These are phyloP conservation scores for Heliothis peltigera DNA, from an alignment of 2,888 invertebrate species.

Conservation along the genomic window DNA sequence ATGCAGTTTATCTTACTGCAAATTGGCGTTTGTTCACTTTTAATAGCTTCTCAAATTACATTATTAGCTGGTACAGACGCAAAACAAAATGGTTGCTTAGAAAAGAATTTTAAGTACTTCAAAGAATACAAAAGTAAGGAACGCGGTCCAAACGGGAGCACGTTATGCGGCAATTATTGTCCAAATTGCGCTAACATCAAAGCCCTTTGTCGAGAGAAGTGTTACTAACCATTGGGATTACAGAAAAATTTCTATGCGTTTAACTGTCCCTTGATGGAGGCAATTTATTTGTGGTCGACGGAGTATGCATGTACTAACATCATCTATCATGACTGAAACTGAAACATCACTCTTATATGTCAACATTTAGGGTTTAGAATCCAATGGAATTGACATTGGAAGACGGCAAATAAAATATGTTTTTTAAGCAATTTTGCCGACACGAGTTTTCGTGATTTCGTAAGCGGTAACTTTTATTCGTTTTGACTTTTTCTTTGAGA, in stretches of 20 bases:
- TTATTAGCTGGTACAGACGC: slow-evolving; percentile 16
- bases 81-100: slow-evolving; percentile 19
- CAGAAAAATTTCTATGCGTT: slow-evolving; percentile 76
- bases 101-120: slow-evolving; percentile 19
- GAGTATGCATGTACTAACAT: slow-evolving; percentile 51
- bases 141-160: slow-evolving; percentile 38
- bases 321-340: neutral
- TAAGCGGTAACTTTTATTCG: slow-evolving; percentile 74
- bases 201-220: slow-evolving; percentile 73
- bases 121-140: slow-evolving; percentile 28
- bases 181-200: slow-evolving; percentile 69
- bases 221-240: slow-evolving; percentile 71
- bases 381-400: slow-evolving; percentile 5
- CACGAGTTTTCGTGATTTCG: slow-evolving; percentile 85
- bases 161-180: slow-evolving; percentile 47
- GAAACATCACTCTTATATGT: slow-evolving; percentile 48
- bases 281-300: slow-evolving; percentile 74
- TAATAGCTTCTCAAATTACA: slow-evolving; percentile 22
- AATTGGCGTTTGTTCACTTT: slow-evolving; percentile 24
- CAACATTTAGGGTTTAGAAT: slow-evolving; percentile 55
- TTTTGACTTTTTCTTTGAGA: slow-evolving; percentile 74
- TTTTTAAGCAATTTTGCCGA: slow-evolving; percentile 76
- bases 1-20: slow-evolving; percentile 21
- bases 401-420: slow-evolving; percentile 43
- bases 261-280: slow-evolving; percentile 74